Conservation (phyloP, 2,888 invertebrate species). For the Alsophila aescularia region DNA sequence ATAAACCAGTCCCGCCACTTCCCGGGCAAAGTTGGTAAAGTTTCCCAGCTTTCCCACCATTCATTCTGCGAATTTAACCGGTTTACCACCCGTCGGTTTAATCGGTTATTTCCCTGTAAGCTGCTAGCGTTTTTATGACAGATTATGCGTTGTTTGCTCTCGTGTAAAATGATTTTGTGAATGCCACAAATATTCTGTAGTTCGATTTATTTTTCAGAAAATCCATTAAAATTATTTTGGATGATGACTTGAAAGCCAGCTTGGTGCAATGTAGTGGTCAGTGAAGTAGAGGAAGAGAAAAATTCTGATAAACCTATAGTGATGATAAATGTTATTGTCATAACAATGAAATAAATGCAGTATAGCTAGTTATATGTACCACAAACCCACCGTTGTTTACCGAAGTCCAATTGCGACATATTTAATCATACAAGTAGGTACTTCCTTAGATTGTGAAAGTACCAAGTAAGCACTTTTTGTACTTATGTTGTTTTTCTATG, state of each 20-base stretch:
- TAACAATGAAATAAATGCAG: too few relatives aligned
- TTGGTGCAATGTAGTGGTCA: too few relatives aligned
- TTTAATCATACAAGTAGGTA: too few relatives aligned
- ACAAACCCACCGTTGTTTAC: too few relatives aligned
- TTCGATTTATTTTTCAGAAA: neutral
- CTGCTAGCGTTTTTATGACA: slow-evolving; percentile 14
- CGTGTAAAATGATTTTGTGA: slow-evolving; percentile 7
- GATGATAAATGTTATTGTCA: too few relatives aligned
- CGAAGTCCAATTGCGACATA: too few relatives aligned
- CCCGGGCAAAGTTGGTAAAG: slow-evolving; percentile 12
- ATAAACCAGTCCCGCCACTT: slow-evolving; percentile 11
- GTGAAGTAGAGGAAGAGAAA: too few relatives aligned
- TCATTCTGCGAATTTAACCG: slow-evolving; percentile 2
- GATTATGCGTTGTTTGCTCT: slow-evolving; percentile 10
- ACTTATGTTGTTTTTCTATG: too few relatives aligned
- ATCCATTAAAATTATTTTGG: neutral
- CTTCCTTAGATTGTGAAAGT: too few relatives aligned
- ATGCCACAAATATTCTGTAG: slow-evolving; percentile 1
- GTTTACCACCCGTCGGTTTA: slow-evolving; percentile 7
- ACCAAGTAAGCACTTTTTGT: too few relatives aligned
- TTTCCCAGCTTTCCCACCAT: neutral
- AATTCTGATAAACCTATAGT: too few relatives aligned
- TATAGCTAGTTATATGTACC: too few relatives aligned
- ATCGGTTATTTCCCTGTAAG: slow-evolving; percentile 9
- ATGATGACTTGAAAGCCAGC: neutral